Conservation (phyloP, 2,113 vertebrate genomes). For the Strix aluco region DNA sequence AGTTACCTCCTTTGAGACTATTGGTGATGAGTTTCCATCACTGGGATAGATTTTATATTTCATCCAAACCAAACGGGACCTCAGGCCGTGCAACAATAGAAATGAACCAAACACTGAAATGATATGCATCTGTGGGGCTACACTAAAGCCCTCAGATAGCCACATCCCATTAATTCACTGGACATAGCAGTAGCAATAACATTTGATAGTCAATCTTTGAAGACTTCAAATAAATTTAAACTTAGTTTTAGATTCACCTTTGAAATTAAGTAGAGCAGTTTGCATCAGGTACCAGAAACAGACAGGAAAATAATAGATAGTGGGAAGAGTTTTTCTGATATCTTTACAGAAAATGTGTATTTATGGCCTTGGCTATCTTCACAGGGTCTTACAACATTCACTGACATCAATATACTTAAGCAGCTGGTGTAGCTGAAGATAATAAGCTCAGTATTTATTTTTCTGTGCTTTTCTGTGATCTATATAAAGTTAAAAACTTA, state of each 20-base stretch:
- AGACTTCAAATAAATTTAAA: not conserved
- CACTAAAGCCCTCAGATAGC: not conserved
- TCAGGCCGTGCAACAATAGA: not conserved
- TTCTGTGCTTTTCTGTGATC: not conserved
- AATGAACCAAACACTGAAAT: not conserved
- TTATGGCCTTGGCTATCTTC: not conserved
- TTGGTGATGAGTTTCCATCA: not conserved
- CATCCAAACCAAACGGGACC: not conserved
- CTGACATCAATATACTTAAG: not conserved
- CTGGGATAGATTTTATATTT: not conserved
- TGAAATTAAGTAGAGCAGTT: not conserved
- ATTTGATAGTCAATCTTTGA: not conserved
- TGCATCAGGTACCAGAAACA: not conserved
- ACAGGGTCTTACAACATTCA: not conserved
- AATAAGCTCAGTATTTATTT: not conserved
- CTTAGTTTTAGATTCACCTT: not conserved
- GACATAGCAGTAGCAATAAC: not conserved
- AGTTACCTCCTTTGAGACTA: slow-evolving; percentile 39
- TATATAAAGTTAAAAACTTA: not conserved
- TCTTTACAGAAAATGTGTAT: not conserved
- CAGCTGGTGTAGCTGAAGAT: not conserved
- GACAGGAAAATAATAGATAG: not conserved
- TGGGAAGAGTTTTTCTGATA: not conserved
- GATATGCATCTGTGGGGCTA: not conserved
- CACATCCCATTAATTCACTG: not conserved